These are phyloP conservation scores for Camponotus vicinus DNA, from an alignment of 1,140 invertebrate genomes.

Conservation along the genomic window DNA sequence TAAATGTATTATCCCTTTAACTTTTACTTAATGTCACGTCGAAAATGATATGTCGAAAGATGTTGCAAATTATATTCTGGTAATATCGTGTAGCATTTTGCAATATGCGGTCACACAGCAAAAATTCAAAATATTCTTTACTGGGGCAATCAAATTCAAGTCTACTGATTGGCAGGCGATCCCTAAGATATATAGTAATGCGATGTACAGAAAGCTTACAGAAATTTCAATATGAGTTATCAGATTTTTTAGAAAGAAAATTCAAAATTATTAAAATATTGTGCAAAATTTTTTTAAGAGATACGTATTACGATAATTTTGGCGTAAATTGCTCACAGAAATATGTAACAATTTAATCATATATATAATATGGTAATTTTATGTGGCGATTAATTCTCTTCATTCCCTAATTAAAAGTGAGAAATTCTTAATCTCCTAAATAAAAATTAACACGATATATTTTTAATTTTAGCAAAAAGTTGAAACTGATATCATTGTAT, in stretches of 20 bases:
- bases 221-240: constrained; percentile 42
- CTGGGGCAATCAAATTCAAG: no score
- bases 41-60: constrained; percentile 10
- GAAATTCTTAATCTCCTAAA: background rate
- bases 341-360: background rate
- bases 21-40: constrained; percentile 24
- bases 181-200: background rate
- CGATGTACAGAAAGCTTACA: constrained; percentile 4
- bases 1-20: constrained; percentile 18
- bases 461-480: background rate
- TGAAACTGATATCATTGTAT: constrained; percentile 16
- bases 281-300: background rate
- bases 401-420: background rate
- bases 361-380: background rate
- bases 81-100: constrained; percentile 18
- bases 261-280: background rate
- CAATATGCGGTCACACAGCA: background rate
- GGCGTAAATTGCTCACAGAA: background rate
- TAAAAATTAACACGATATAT: background rate
- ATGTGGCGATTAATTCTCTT: background rate
- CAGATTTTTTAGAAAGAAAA: constrained; percentile 24
- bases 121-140: no score
- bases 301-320: background rate
- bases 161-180: no score
- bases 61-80: constrained; percentile 12